phyloP scores from a whole-genome alignment of 2,888 invertebrate genomes.

The Atrina japonica region DNA sequence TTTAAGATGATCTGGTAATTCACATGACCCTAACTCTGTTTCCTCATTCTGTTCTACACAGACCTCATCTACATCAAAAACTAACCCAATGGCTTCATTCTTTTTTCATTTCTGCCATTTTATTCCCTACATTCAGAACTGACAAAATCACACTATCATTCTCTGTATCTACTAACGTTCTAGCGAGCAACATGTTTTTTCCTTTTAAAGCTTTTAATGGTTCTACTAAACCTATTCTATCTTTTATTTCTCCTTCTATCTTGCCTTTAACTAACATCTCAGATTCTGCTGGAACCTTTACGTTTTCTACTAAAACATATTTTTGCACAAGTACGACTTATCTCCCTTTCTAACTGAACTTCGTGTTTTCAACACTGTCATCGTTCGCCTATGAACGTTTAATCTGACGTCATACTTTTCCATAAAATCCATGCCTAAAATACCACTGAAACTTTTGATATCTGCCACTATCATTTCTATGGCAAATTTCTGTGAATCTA shows the following conservation, averaged over 20 bases:
- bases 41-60: background rate
- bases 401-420: background rate
- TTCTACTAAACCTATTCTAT: slow-evolving; percentile 3
- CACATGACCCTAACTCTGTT: background rate
- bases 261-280: background rate
- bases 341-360: background rate
- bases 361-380: too few relatives aligned
- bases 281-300: background rate
- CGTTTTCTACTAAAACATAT: background rate
- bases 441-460: too few relatives aligned
- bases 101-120: background rate
- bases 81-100: background rate
- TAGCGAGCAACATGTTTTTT: background rate
- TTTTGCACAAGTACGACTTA: background rate
- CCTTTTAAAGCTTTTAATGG: background rate
- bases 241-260: background rate
- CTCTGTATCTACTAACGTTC: background rate
- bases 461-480: background rate
- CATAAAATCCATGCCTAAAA: background rate
- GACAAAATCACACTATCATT: slow-evolving; percentile 3
- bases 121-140: slow-evolving; percentile 8
- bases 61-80: background rate
- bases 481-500: background rate
- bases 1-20: slow-evolving; percentile 3
- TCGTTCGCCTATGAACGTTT: too few relatives aligned